phyloP scores from a whole-genome alignment of 2,113 vertebrate species.

The Trichomycterus rosablanca region DNA sequence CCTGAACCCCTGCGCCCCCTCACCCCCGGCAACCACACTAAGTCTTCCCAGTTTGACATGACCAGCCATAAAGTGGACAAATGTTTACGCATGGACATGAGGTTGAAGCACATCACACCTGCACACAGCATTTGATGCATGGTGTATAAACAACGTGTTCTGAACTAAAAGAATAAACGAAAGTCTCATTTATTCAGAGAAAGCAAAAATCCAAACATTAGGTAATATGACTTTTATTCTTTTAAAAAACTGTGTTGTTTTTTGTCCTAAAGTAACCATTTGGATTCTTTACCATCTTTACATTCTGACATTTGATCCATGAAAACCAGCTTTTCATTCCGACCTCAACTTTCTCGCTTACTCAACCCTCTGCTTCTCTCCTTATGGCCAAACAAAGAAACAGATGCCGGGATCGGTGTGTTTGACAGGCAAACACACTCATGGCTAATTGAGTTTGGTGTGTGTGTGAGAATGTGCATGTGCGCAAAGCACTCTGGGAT shows the following conservation, averaged over 20 bases:
- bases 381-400: constrained; percentile 30
- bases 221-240: background rate
- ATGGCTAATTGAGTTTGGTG: constrained; percentile 46
- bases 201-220: too few species aligned
- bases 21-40: constrained; percentile 21
- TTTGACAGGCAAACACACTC: constrained; percentile 40
- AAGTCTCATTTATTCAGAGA: too few species aligned
- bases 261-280: too few species aligned
- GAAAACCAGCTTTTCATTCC: too few species aligned
- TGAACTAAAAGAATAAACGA: too few species aligned
- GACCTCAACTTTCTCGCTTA: background rate
- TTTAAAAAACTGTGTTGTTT: background rate
- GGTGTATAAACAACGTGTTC: too few species aligned
- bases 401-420: constrained; percentile 35
- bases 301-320: too few species aligned
- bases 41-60: constrained; percentile 25
- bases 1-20: constrained; percentile 5
- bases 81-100: constrained; percentile 28
- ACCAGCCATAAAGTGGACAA: constrained; percentile 36
- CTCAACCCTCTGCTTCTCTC: background rate
- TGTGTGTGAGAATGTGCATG: constrained; percentile 40
- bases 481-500: constrained; percentile 17
- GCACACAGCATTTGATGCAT: too few species aligned
- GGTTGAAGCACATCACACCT: too few species aligned
- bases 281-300: too few species aligned